A percentile compares a stretch with the other conserved stretches of the same genome.
Conservation (phyloP, 2,797 vertebrate species). For the Antrozous pallidus region DNA sequence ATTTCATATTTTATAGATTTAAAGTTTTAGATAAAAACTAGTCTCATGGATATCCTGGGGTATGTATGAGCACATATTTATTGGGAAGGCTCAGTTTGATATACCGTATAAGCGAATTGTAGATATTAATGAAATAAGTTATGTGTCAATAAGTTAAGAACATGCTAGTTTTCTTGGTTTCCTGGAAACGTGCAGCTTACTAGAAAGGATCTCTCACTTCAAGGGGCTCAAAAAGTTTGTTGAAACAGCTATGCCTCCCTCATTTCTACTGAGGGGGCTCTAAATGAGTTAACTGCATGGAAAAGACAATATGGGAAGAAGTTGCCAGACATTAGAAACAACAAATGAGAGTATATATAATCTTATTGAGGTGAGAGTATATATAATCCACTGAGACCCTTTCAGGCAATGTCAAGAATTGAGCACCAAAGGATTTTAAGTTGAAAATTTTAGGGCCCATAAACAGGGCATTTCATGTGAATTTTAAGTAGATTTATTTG, state of each 20-base stretch:
- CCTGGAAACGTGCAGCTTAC: not conserved
- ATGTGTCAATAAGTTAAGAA: not conserved
- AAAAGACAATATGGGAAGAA: not conserved
- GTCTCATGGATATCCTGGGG: not conserved
- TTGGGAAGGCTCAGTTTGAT: not conserved
- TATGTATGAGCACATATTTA: not conserved
- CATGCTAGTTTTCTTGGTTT: not conserved
- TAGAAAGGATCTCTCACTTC: not conserved
- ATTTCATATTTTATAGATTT: not conserved
- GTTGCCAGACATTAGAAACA: not conserved
- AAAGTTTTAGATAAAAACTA: not conserved
- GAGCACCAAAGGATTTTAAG: not conserved
- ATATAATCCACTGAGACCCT: not conserved
- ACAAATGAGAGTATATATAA: rapidly evolving
- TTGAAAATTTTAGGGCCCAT: not conserved
- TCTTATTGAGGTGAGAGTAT: not conserved
- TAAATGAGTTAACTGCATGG: not conserved
- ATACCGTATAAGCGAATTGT: not conserved
- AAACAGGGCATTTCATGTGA: not conserved
- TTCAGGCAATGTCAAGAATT: not conserved
- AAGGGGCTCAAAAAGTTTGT: not conserved
- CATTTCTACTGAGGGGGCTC: not conserved
- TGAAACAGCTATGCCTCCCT: not conserved
- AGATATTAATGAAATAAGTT: not conserved
- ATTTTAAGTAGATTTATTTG: not conserved